Evolutionary conservation across 1,140 invertebrate species (phyloP), one percentile per base, ranked within the genome.

Genomic region (Propsilocerus akamusi): DNA sequence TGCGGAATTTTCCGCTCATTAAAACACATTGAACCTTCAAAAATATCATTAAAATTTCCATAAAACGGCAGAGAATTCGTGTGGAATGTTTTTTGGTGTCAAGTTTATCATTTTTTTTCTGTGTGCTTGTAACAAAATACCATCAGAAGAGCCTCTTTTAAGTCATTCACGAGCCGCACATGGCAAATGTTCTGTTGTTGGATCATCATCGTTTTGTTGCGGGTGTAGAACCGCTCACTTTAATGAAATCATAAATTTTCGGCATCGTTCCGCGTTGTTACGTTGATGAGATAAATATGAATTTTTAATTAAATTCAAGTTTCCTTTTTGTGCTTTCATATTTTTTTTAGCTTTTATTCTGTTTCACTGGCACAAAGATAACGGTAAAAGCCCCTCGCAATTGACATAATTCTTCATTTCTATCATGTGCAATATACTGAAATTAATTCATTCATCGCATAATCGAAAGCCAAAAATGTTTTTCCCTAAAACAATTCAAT

Each of bases 261-360:
- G 20, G 14, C 32, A n/a, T 12, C 3, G 6, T 12, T 20, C 11
- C n/a, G 10, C 34, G 34, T 20, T 20, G 6, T 37, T 20, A 41
- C 17, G 34, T 20, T 41, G 17, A 41, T 41, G 34, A 41, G 34
- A 41, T 41, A 41, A 41, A 41, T 41, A 41, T 41, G 34, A 41
- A 41, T 41, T 41, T 41, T 41, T 41, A 41, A 41, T 41, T 41
- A 41, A 41, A 41, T 41, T 41, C 22, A 41, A 20, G 34, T 41
- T 14, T 17, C 32, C 14, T 4, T 34, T 14, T 14, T 41, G 11
- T 17, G 10, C 17, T 20, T 41, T 41, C 17, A n/a, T 41, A 20
- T 8, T 20, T 41, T 5, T 17, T 22, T 41, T 37, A n/a, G n/a
- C 32, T n/a, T 37, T 14, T n/a, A 10, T 12, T 20, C 34, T 20